Base-by-base conservation (phyloP, 2,113 vertebrate species). In the Saimiri boliviensis region DNA sequence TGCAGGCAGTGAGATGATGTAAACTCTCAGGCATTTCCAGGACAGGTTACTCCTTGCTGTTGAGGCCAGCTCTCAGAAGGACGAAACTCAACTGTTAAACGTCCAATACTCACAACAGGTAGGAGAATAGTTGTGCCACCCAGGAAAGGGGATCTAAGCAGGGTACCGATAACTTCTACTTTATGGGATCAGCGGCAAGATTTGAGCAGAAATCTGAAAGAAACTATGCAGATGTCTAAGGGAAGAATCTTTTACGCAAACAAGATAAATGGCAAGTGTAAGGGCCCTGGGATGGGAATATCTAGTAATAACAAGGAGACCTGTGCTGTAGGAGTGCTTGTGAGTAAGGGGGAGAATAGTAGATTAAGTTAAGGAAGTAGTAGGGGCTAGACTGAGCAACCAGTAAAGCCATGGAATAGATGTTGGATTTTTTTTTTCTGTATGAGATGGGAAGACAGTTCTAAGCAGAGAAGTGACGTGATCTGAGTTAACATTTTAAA, bases 401-500 rank as follows among this genome's bases (percentile, higher is more conserved):
- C 7, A 58, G 20, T 82, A 70, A 37, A 37, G 17, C 7, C 45
- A 52, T 45, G n/a, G 9, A 79, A 63, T 70, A 37, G 1, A 89
- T 16, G 6, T 79, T 60, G 47, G 37, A 21, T 88, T 93, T 76
- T 56, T 93, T 76, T 56, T 56, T 40, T 81, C 49, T 71, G 7
- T 74, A 30, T 95, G 35, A 95, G 35, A 76, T 74, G 68, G 6
- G 4, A 73, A 54, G 52, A n/a, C 13, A 21, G 10, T 70, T 91
- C 17, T 45, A 54, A n/a, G 20, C 35, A 68, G 16, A 52, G 21
- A 86, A 70, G 25, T 90, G 23, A 70, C 21, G 52, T 25, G 68
- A 20, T 93, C 30, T 89, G 25, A 87, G 6, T 77, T 86, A 76
- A 63, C 16, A 92, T 86, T 77, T 90, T 68, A 77, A 77, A 96